A percentile compares a stretch with the other conserved stretches of the same genome.
Conservation (phyloP, 2,888 invertebrate species). For the Drosophila diplacantha region DNA sequence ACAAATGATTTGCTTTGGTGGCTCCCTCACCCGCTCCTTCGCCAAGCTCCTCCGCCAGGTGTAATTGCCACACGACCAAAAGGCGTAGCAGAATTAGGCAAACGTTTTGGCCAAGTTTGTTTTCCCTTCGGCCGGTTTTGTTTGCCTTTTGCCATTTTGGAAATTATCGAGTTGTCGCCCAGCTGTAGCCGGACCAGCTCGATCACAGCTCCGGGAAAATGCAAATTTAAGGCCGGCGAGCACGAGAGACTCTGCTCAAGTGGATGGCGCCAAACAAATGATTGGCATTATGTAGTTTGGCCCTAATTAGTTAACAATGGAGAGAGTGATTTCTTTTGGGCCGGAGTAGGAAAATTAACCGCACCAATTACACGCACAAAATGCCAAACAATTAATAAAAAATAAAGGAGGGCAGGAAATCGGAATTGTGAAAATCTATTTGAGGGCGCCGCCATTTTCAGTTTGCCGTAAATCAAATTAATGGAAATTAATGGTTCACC, state of each 20-base stretch:
- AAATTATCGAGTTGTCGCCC: conserved; percentile 63
- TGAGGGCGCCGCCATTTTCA: conserved; percentile 43
- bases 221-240: conserved; percentile 30
- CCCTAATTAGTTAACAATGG: conserved; percentile 54
- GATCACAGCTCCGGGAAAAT: conserved; percentile 20
- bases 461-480: conserved; percentile 68
- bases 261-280: conserved; percentile 41
- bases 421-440: conserved; percentile 49
- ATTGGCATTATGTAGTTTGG: conserved; percentile 43
- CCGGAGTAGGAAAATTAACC: conserved; percentile 41
- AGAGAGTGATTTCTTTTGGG: conserved; percentile 18
- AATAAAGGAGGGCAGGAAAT: conserved; percentile 2
- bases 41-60: conserved; percentile 13
- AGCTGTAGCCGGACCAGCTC: conserved; percentile 17
- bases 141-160: conserved; percentile 50
- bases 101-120: conserved; percentile 41
- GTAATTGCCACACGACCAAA: conserved; percentile 66
- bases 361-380: conserved; percentile 46
- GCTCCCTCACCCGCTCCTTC: conserved; percentile 34
- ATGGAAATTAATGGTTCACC: conserved; percentile 70
- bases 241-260: conserved; percentile 22
- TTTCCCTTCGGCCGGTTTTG: conserved; percentile 29
- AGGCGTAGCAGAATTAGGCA: conserved; percentile 43
- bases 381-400: conserved; percentile 54
- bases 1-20: conserved; percentile 69